These are phyloP conservation scores for Leucozona laternaria DNA, from an alignment of 2,888 invertebrate genomes.

Conservation along the genomic window DNA sequence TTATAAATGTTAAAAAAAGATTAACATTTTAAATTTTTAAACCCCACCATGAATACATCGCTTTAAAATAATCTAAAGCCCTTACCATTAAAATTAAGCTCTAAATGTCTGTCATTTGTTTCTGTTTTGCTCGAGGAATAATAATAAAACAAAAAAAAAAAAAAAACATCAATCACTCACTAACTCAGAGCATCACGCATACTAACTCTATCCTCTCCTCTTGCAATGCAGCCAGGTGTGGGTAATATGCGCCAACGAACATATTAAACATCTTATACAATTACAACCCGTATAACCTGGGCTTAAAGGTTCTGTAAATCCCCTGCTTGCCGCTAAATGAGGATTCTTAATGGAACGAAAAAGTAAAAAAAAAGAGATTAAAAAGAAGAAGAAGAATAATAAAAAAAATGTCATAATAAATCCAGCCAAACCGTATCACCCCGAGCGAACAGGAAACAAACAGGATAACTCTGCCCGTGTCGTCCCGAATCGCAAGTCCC, in stretches of 20 bases:
- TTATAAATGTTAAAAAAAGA: not conserved
- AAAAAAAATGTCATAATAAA: constrained; percentile 39
- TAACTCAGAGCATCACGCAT: not conserved
- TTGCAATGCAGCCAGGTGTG: constrained; percentile 10
- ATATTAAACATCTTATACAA: constrained; percentile 10
- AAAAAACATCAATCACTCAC: constrained; percentile 34
- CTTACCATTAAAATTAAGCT: not conserved
- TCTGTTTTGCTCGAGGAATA: not conserved
- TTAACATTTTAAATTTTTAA: not conserved
- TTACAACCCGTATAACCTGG: constrained; percentile 26
- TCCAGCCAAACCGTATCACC: constrained; percentile 27
- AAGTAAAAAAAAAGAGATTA: constrained; percentile 15
- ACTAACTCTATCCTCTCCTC: not conserved
- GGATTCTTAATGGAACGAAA: constrained; percentile 21
- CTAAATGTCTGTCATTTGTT: constrained; percentile 30
- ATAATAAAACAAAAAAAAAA: not conserved
- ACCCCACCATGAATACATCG: not conserved
- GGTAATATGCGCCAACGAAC: not conserved
- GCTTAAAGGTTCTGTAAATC: constrained; percentile 12
- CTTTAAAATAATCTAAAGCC: not conserved
- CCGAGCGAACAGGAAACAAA: constrained; percentile 44
- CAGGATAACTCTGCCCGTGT: constrained; percentile 13
- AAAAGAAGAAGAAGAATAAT: constrained; percentile 5
- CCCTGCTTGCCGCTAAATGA: constrained; percentile 17
- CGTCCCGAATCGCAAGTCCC: not conserved